Evolutionary conservation across 2,888 invertebrate genomes (phyloP), one percentile per base, ranked within the genome.

Genomic region (Eupithecia abbreviata): DNA sequence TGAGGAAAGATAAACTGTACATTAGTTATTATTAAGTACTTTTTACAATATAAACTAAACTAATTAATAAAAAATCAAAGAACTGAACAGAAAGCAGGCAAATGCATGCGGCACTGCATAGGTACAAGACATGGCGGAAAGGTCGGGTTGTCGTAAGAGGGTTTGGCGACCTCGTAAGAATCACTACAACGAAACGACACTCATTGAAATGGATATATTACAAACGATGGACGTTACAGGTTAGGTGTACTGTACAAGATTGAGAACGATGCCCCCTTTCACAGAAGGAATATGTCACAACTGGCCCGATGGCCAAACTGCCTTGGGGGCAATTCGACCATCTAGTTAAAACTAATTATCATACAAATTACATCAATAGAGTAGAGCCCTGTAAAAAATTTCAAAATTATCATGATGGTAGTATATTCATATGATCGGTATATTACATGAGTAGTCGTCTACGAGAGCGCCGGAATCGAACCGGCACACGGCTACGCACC

Each of bases 281-380:
- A 97, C 97, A 97, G 96, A 96, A 95, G 94, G 96, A 97, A 97
- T 97, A 97, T 97, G 97, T 97, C 97, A 97, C 97, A 97, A 96
- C 96, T 96, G 95, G 95, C 91, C 89, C 88, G 92, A 93, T 94
- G 94, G 94, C 93, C 94, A 94, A 92, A 94, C 90, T 93, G 93
- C 94, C 93, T 84, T 82, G 83, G 74, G 84, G 87, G 90, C 92
- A 94, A 90, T 93, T 91, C 93, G 94, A 90, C 94, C 93, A 95
- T 90, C 93, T 86, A 84, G 89, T 90, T 91, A 87, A 86, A 90
- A 89, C 90, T 92, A 93, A 90, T 86, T 91, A 90, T 88, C 82
- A 89, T 89, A 90, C 90, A 91, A 85, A 87, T 86, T 87, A 90
- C 87, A 87, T 87, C 83, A 85, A 89, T 89, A 92, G 88, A 92